These are phyloP conservation scores for Drosophila gaucha DNA, from an alignment of 2,888 invertebrate species.

Conservation along the genomic window DNA sequence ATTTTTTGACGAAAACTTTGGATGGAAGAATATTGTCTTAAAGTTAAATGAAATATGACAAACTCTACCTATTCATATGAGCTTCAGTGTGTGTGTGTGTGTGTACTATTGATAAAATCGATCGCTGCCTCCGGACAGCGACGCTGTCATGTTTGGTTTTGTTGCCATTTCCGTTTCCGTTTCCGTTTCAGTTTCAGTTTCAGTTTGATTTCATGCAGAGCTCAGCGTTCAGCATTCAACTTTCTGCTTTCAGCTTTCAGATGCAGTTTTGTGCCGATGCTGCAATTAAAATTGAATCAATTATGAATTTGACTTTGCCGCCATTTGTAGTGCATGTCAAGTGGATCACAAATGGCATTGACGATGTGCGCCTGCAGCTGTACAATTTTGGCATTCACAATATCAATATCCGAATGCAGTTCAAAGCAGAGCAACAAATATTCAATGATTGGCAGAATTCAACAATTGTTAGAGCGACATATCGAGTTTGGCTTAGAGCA, in stretches of 20 bases:
- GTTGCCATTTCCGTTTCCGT: slow-evolving; percentile 38
- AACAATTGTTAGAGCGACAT: not conserved
- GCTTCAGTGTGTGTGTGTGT: not conserved
- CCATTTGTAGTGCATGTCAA: slow-evolving; percentile 40
- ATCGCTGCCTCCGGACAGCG: slow-evolving; percentile 52
- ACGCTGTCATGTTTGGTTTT: slow-evolving; percentile 54
- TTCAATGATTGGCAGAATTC: slow-evolving; percentile 5
- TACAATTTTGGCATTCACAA: slow-evolving; percentile 11
- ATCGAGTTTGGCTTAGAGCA: slow-evolving; percentile 1
- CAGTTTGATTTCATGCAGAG: slow-evolving; percentile 1
- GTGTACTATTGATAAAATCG: slow-evolving; percentile 46
- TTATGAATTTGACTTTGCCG: slow-evolving; percentile 71
- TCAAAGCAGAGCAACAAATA: slow-evolving; percentile 6
- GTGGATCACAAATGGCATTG: slow-evolving; percentile 44
- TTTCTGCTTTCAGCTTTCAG: not conserved
- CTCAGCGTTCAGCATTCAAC: not conserved
- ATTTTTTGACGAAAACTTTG: too few species aligned
- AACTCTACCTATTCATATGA: not conserved
- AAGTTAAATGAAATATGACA: slow-evolving; percentile 2
- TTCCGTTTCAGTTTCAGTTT: slow-evolving; percentile 36
- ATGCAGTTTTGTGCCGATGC: slow-evolving; percentile 40
- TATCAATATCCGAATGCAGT: slow-evolving; percentile 1
- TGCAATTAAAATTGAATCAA: slow-evolving; percentile 75
- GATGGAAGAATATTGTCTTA: not conserved
- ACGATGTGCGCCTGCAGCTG: slow-evolving; percentile 4